Evolutionary conservation across 2,797 vertebrate genomes (phyloP).

Genomic region (Anomalospiza imberbis): DNA sequence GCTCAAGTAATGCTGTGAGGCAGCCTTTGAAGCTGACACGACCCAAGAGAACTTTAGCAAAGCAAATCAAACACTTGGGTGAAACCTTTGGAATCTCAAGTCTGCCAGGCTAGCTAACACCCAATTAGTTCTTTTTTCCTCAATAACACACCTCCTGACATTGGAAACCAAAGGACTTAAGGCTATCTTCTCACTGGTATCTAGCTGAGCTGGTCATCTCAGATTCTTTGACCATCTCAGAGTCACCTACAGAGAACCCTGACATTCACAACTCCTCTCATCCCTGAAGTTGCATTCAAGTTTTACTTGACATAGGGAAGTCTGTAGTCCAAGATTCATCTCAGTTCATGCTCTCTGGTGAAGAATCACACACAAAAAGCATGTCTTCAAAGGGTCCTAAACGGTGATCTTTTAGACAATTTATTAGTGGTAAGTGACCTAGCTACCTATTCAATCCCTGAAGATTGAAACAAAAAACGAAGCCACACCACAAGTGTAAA

Average conservation of each 20-base stretch:
- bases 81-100: slow-evolving; percentile 19
- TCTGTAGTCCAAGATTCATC: not conserved
- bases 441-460: not conserved
- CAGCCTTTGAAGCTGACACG: slow-evolving; percentile 40
- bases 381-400: not conserved
- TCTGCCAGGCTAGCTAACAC: not conserved
- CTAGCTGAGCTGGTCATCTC: not conserved
- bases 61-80: slow-evolving; percentile 34
- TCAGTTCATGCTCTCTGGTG: not conserved
- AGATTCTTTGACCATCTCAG: not conserved
- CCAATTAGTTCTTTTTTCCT: not conserved
- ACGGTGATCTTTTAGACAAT: not conserved
- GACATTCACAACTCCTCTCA: not conserved
- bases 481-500: not conserved
- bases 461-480: not conserved
- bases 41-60: not conserved
- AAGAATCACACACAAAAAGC: not conserved
- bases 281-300: not conserved
- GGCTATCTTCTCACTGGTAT: not conserved
- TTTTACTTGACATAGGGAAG: not conserved
- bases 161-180: not conserved
- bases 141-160: not conserved
- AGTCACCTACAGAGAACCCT: not conserved
- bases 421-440: not conserved
- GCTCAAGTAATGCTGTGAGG: slow-evolving; percentile 54